A percentile compares a stretch with the other conserved stretches of the same genome.
phyloP scores from a whole-genome alignment of 2,888 invertebrate genomes.

The Trisateles emortualis region DNA sequence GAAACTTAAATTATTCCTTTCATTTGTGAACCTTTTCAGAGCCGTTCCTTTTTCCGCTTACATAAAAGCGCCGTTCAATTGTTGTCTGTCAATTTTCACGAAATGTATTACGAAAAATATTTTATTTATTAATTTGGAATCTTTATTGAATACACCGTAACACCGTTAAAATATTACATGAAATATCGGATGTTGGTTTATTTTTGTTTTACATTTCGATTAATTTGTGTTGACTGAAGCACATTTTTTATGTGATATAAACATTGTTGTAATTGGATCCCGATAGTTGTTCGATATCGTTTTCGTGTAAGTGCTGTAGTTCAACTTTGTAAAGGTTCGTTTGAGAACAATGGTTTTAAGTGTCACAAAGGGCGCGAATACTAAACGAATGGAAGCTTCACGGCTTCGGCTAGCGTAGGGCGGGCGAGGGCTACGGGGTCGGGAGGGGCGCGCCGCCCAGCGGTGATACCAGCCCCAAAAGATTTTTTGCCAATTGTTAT shows the following conservation, averaged over 20 bases:
- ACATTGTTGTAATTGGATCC: conserved; percentile 28
- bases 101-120: not conserved
- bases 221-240: not conserved
- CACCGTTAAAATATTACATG: not conserved
- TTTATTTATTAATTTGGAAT: not conserved
- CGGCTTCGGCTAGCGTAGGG: conserved; percentile 55
- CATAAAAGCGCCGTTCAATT: not conserved
- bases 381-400: conserved; percentile 79
- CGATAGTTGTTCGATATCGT: conserved; percentile 44
- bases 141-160: no score
- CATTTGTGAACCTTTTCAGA: conserved; percentile 1
- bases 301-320: conserved; percentile 56
- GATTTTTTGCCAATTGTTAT: conserved; percentile 8
- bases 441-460: conserved; percentile 43
- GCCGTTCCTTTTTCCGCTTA: not conserved
- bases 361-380: conserved; percentile 85
- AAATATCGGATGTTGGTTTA: no score
- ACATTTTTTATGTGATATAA: conserved; percentile 18
- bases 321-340: conserved; percentile 67
- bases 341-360: conserved; percentile 82
- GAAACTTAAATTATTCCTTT: not conserved
- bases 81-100: not conserved
- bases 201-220: conserved; percentile 1
- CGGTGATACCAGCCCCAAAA: conserved; percentile 47
- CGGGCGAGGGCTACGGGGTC: conserved; percentile 49